Evolutionary conservation across 2,797 vertebrate genomes (phyloP), one percentile per base, ranked within the genome.

Genomic region (Acanthurus leucopareius): DNA sequence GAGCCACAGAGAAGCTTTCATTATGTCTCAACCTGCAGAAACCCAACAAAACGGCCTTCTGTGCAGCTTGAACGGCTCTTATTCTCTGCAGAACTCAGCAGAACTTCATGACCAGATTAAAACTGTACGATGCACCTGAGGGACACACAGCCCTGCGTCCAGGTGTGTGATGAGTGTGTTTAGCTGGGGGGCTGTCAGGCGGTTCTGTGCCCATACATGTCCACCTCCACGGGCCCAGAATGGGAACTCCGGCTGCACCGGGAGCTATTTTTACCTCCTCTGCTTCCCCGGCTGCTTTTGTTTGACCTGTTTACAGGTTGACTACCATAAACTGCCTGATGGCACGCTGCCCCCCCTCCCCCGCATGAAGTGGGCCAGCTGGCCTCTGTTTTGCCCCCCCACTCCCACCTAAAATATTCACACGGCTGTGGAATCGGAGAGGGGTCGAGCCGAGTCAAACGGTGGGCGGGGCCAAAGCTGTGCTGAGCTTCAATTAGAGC

Each of bases 371-470:
- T 22, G 53, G 73, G 59, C 20, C 65, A 69, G 61, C 25, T 42
- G 0, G 53, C 68, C 49, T 49, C 32, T 4, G 20, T 11, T 32
- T 20, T 25, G 6, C 8, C 19, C 44, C 14, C 45, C 45, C 58
- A 45, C 59, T 14, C 64, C 84, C 59, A 15, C 64, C 84, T 83
- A 56, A 94, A 87, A 86, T 86, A 91, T 91, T 88, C 80, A 91
- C 92, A 92, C 57, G 42, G 68, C 68, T 52, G 60, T 80, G 88
- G 87, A 92, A 92, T 77, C 71, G 1, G 84, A 93, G 82, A 64
- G 5, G 45, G 35, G 47, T 67, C 76, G 45, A 62, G 60, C 61
- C 10, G 13, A 59, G 77, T 62, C 51, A 7, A 7, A 62, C 9
- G 8, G 47, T 15, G 3, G 77, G 66, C 76, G 62, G 70, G 65